Evolutionary conservation across 2,888 invertebrate species (phyloP), one percentile per base, ranked within the genome.

Genomic region (Candidula unifasciata): DNA sequence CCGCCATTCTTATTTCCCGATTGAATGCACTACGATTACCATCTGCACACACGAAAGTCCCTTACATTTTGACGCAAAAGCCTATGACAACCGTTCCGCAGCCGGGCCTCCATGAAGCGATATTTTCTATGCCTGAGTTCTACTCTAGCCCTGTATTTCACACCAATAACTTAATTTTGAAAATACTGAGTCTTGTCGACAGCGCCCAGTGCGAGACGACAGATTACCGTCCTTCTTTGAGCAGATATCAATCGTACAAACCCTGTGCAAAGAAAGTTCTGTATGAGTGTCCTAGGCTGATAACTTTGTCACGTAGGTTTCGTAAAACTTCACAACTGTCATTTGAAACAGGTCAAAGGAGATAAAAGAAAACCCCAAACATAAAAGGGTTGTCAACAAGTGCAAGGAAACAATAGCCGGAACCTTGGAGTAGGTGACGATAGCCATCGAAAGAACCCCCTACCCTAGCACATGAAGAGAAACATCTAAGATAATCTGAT

Each of bases 41-140:
- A 80, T 80, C 80, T 80, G 44, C 27, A 37, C 27, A 30, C 37
- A 37, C 52, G 35, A 78, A 37, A 60, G 1, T 21, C 30, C 64
- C 35, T 78, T 78, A 60, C 30, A 78, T 64, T 10, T 64, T 35
- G 78, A 33, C 66, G 37, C 66, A 37, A 13, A 16, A 6, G 13
- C 80, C 52, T 52, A 68, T 80, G 80, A 80, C 68, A 52, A 44
- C 64, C 68, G 68, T 80, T 80, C 68, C 69, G 80, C 44, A 80
- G 27, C 80, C 21, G 5, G 30, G 52, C 80, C 18, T 80, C 8
- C 21, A 8, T 27, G 16, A 3, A 66, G 8, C 21, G 60, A 5
- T 60, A 21, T 60, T 24, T 60, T 44, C 44, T 44, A 44, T 44
- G 44, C 13, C 44, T 44, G 44, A 44, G 6, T 44, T 13, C 8